phyloP scores from a whole-genome alignment of 1,140 invertebrate species.

The Calliphora vicina region DNA sequence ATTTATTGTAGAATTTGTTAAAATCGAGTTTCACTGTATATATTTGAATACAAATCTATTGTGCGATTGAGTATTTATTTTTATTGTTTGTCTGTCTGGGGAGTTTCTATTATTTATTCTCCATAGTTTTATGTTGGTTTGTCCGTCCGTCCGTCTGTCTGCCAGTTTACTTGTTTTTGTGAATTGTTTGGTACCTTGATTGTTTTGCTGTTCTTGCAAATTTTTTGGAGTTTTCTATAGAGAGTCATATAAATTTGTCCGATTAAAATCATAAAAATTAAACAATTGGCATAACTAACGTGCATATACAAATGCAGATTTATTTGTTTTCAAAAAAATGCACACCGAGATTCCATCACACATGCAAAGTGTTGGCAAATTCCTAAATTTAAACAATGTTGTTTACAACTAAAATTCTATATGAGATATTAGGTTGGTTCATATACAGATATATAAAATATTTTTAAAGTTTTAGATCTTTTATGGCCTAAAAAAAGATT shows the following conservation, averaged over 20 bases:
- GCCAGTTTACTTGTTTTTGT: not conserved
- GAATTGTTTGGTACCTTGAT: not conserved
- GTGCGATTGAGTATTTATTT: not conserved
- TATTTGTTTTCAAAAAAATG: not conserved
- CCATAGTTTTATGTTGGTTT: conserved; percentile 4
- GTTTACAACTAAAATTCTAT: no score
- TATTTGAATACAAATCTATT: not conserved
- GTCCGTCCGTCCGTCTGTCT: not conserved
- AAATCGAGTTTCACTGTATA: not conserved
- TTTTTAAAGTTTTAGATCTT: no score
- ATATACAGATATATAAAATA: no score
- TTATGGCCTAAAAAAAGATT: no score
- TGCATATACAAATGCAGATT: not conserved
- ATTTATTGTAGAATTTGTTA: no score
- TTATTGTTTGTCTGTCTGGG: not conserved
- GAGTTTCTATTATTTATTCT: not conserved
- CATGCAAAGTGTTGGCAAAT: no score
- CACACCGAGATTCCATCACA: no score
- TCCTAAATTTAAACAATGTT: no score
- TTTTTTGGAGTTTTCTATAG: not conserved
- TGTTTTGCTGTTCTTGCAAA: not conserved
- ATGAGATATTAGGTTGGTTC: no score
- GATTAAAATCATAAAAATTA: conserved; percentile 31
- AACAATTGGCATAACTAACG: not conserved
- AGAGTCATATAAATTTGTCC: conserved; percentile 34